Base-by-base conservation (phyloP, 1,140 invertebrate species). In the Diabrotica undecimpunctata region DNA sequence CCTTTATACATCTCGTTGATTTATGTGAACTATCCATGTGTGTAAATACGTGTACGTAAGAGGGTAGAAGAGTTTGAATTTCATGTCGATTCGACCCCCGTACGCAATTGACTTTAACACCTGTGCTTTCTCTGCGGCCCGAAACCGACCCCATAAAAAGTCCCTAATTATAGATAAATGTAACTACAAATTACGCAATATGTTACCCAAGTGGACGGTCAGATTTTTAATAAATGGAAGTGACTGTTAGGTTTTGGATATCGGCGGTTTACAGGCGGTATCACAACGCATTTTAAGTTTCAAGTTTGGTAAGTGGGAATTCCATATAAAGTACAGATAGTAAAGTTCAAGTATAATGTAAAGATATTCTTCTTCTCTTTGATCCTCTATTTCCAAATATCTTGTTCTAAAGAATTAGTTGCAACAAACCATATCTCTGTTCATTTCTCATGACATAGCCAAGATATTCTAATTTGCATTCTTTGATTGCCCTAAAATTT, bases 131-230 rank as follows among this genome's bases (percentile, higher is more conserved):
- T 64, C 41, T 46, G n/a, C 41, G 8, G 41, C 6, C n/a, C 55
- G 59, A 54, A 46, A 39, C 9, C 39, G 13, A 54, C 66, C 50
- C 57, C 36, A 6, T 10, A 10, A 46, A n/a, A 25, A 14, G 36
- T 53, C 52, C 61, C 41, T 70, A 70, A 70, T 70, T 70, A 70
- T 54, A 61, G 61, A 61, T 70, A 70, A 67, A 66, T 36, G 66
- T 65, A 72, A 64, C 66, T 70, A 74, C 72, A 74, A 74, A 74
- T 74, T 74, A 74, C 67, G 65, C 72, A 74, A 74, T 74, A 74
- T 74, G 72, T 72, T 74, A 70, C 64, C 39, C 41, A 64, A 56
- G 59, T 64, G 25, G 25, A 25, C 25, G 55, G 58, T 25, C 57
- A 53, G 64, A 62, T 62, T 61, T 66, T 52, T 59, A 12, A 38